phyloP scores from a whole-genome alignment of 2,888 invertebrate species.

The Cryptocephalus primarius region DNA sequence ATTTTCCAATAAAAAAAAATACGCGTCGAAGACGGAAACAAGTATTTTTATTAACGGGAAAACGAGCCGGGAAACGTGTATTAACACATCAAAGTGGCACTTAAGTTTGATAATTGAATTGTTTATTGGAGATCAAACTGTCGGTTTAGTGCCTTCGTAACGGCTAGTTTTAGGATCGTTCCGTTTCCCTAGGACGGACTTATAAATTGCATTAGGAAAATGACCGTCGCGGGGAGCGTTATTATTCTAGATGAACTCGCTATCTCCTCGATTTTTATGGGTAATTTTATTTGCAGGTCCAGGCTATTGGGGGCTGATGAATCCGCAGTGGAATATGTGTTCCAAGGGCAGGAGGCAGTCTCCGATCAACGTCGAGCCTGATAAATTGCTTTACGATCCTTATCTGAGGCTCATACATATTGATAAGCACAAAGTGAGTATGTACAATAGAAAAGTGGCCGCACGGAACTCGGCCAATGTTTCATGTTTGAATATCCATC shows the following conservation, averaged over 20 bases:
- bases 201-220: too few species aligned
- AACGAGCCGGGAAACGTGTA: constrained; percentile 11
- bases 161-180: too few species aligned
- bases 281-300: constrained; percentile 60
- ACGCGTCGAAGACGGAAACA: not conserved
- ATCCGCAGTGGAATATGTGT: constrained; percentile 97
- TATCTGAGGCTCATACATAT: constrained; percentile 82
- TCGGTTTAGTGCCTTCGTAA: too few species aligned
- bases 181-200: too few species aligned
- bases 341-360: constrained; percentile 93
- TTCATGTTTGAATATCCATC: too few species aligned
- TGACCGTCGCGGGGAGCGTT: too few species aligned
- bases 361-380: constrained; percentile 94
- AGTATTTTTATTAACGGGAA: constrained; percentile 9
- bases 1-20: too few species aligned
- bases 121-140: constrained; percentile 4
- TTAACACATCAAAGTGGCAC: constrained; percentile 10
- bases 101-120: constrained; percentile 11
- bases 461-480: too few species aligned
- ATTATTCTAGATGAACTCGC: too few species aligned
- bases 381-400: constrained; percentile 89
- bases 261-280: too few species aligned
- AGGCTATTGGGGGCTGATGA: constrained; percentile 96
- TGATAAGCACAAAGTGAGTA: constrained; percentile 83
- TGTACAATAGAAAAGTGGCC: too few species aligned